Percentiles rank a stretch among this genome's conserved stretches.
phyloP scores from a whole-genome alignment of 2,113 vertebrate species.

The Thymallus thymallus region DNA sequence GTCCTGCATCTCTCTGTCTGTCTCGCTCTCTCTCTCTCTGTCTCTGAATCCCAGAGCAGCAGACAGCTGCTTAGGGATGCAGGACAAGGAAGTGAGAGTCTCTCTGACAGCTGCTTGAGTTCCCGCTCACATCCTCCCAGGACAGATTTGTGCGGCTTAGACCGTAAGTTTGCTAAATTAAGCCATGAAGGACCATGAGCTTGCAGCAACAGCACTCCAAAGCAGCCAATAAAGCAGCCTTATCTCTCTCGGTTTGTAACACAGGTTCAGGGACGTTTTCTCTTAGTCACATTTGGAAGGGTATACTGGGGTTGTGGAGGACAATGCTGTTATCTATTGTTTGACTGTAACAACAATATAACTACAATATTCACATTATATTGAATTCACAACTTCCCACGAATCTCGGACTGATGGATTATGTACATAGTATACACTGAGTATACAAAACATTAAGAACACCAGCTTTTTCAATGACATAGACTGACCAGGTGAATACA shows the following conservation, averaged over 20 bases:
- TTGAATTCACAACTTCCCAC: too few relatives aligned
- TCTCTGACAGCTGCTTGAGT: conserved; percentile 54
- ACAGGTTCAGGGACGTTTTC: not conserved
- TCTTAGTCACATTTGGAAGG: conserved; percentile 39
- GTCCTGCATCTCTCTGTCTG: not conserved
- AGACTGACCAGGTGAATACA: too few relatives aligned
- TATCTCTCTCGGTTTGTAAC: conserved; percentile 33
- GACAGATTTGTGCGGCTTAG: conserved; percentile 63
- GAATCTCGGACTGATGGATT: too few relatives aligned
- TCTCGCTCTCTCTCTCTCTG: not conserved
- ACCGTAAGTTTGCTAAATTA: conserved; percentile 66
- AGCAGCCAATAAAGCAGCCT: conserved; percentile 44
- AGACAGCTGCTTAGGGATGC: conserved; percentile 39
- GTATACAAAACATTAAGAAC: too few relatives aligned
- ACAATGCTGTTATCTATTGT: too few relatives aligned
- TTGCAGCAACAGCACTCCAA: conserved; percentile 40
- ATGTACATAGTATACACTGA: too few relatives aligned
- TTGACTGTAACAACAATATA: too few relatives aligned
- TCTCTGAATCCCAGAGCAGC: not conserved
- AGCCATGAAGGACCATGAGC: conserved; percentile 58
- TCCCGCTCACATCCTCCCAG: conserved; percentile 56
- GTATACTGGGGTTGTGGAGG: too few relatives aligned
- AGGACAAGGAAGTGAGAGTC: conserved; percentile 38
- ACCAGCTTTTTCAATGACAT: too few relatives aligned
- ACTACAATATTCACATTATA: too few relatives aligned